These are phyloP conservation scores for Platycheirus albimanus DNA, from an alignment of 2,888 invertebrate species.

Conservation along the genomic window DNA sequence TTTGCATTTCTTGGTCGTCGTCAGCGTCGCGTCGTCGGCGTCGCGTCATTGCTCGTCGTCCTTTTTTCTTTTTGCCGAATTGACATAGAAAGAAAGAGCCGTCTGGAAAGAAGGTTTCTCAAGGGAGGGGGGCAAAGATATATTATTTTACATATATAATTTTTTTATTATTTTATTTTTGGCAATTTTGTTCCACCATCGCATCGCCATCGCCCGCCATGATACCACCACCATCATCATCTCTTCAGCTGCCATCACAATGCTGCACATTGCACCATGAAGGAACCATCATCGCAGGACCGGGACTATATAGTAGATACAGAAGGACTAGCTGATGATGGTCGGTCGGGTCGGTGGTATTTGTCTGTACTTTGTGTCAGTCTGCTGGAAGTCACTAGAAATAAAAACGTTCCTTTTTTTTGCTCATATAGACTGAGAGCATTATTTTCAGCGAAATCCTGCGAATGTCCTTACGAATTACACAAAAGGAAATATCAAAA, in stretches of 20 bases:
- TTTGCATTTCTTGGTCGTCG: conserved; percentile 69
- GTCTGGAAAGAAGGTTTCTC: not conserved
- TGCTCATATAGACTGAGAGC: conserved; percentile 30
- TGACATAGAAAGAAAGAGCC: conserved; percentile 59
- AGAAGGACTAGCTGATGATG: conserved; percentile 30
- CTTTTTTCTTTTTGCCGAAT: conserved; percentile 52
- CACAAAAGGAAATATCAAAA: conserved; percentile 44
- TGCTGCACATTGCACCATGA: conserved; percentile 53
- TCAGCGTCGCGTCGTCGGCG: conserved; percentile 41
- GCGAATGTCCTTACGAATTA: conserved; percentile 58
- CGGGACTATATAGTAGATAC: not conserved
- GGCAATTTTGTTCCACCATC: conserved; percentile 53
- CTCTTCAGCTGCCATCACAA: conserved; percentile 51
- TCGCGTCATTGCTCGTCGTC: too few relatives aligned
- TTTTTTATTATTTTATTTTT: conserved; percentile 67
- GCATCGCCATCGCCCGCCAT: too few relatives aligned
- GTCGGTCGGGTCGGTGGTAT: conserved; percentile 30
- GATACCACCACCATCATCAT: conserved; percentile 26
- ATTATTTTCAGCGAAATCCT: conserved; percentile 55
- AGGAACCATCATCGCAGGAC: conserved; percentile 2
- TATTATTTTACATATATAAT: conserved; percentile 67
- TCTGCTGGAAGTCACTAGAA: conserved; percentile 43
- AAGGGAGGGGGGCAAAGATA: conserved; percentile 29
- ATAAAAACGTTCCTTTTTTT: conserved; percentile 1
- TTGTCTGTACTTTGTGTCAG: conserved; percentile 46